Percentiles rank a stretch among this genome's conserved stretches.
phyloP scores from a whole-genome alignment of 2,797 vertebrate species.

The Pterois miles region DNA sequence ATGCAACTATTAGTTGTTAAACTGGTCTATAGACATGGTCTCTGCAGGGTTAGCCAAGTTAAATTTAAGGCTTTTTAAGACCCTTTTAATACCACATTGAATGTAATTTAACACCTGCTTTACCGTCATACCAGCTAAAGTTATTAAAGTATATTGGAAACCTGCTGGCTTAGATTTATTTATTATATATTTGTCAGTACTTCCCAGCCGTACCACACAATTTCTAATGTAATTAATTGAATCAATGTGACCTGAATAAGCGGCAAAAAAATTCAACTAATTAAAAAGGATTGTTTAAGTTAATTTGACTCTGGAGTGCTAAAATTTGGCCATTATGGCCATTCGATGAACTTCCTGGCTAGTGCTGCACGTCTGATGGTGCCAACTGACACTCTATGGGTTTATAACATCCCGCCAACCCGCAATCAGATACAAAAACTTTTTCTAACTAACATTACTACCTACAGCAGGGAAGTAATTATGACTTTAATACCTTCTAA shows the following conservation, averaged over 20 bases:
- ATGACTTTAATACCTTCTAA: background rate
- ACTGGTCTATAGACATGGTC: background rate
- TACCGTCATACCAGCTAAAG: background rate
- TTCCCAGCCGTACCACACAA: conserved; percentile 3
- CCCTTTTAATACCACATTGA: background rate
- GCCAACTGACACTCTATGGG: background rate
- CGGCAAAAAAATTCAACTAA: background rate
- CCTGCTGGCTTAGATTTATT: background rate
- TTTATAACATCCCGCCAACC: background rate
- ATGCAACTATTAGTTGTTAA: background rate
- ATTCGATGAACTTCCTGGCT: background rate
- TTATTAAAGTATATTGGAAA: background rate
- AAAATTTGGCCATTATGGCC: background rate
- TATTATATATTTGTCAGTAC: conserved; percentile 3
- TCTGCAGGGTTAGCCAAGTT: background rate
- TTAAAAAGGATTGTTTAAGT: background rate
- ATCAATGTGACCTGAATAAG: conserved; percentile 5
- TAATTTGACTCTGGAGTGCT: background rate
- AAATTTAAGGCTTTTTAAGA: background rate
- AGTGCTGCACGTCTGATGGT: background rate
- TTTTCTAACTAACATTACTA: background rate
- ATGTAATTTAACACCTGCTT: background rate
- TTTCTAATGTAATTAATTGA: conserved; percentile 5
- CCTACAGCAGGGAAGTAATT: background rate
- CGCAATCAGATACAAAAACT: background rate